A percentile compares a stretch with the other conserved stretches of the same genome.
Evolutionary conservation across 2,888 invertebrate genomes (phyloP).

Genomic region (Hybos culiciformis): DNA sequence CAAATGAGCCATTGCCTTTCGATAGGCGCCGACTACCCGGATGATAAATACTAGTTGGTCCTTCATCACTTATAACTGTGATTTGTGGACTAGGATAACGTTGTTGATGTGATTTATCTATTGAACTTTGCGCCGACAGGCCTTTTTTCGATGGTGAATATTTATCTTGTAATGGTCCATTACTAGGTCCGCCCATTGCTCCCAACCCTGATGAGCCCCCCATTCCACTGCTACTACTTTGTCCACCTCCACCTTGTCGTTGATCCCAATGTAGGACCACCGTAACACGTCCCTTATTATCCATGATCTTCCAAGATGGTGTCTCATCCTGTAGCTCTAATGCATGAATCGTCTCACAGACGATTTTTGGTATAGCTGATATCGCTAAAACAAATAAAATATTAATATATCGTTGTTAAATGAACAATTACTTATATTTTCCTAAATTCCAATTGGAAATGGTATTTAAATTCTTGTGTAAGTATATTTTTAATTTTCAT

Average conservation of each 20-base stretch:
- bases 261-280: constrained; percentile 96
- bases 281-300: constrained; percentile 93
- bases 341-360: constrained; percentile 93
- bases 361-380: constrained; percentile 90
- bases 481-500: constrained; percentile 1
- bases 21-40: constrained; percentile 37
- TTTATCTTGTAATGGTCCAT: constrained; percentile 32
- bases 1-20: constrained; percentile 52
- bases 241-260: constrained; percentile 48
- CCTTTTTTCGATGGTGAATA: constrained; percentile 38
- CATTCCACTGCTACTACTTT: constrained; percentile 36
- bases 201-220: constrained; percentile 37
- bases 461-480: background rate
- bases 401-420: background rate
- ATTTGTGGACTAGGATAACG: constrained; percentile 66
- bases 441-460: background rate
- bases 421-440: background rate
- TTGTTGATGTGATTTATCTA: constrained; percentile 46
- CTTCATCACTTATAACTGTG: constrained; percentile 89
- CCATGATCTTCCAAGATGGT: constrained; percentile 97
- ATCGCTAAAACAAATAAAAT: constrained; percentile 49
- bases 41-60: constrained; percentile 44
- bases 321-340: constrained; percentile 92
- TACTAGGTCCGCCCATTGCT: constrained; percentile 26
- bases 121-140: constrained; percentile 45